Percentiles rank a stretch among this genome's conserved stretches.
These are phyloP conservation scores for Neoitamus cyanurus DNA, from an alignment of 2,888 invertebrate genomes.

Conservation along the genomic window DNA sequence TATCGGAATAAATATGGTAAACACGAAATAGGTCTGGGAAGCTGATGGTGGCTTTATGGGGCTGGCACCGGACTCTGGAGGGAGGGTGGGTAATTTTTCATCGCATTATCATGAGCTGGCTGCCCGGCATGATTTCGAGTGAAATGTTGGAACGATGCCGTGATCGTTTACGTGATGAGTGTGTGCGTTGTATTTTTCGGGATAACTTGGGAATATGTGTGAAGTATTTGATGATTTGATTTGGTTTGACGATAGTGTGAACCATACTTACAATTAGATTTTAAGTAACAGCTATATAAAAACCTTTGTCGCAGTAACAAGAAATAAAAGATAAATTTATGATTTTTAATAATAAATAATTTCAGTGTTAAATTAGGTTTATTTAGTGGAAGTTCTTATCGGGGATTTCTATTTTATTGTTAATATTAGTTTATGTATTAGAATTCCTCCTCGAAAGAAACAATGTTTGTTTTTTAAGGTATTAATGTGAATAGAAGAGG, in stretches of 20 bases:
- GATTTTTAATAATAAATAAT: too few species aligned
- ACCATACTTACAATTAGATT: not conserved
- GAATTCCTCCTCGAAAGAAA: too few species aligned
- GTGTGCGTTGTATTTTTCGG: not conserved
- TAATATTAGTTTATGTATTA: too few species aligned
- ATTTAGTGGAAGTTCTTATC: too few species aligned
- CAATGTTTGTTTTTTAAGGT: too few species aligned
- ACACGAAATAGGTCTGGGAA: not conserved
- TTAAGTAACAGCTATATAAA: too few species aligned
- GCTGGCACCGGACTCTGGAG: not conserved
- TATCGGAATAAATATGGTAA: slow-evolving; percentile 40
- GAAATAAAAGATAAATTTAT: too few species aligned
- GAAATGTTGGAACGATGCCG: not conserved
- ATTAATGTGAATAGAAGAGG: too few species aligned
- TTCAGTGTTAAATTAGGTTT: too few species aligned
- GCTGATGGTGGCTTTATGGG: not conserved
- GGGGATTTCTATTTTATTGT: too few species aligned
- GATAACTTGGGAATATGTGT: not conserved
- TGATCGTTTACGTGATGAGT: not conserved
- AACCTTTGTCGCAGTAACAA: too few species aligned
- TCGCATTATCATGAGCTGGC: slow-evolving; percentile 19
- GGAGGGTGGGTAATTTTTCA: slow-evolving; percentile 15
- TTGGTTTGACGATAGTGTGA: not conserved
- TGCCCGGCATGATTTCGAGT: not conserved
- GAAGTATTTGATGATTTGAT: not conserved